Base-by-base conservation (phyloP, 2,797 vertebrate genomes). In the Lateolabrax maculatus region DNA sequence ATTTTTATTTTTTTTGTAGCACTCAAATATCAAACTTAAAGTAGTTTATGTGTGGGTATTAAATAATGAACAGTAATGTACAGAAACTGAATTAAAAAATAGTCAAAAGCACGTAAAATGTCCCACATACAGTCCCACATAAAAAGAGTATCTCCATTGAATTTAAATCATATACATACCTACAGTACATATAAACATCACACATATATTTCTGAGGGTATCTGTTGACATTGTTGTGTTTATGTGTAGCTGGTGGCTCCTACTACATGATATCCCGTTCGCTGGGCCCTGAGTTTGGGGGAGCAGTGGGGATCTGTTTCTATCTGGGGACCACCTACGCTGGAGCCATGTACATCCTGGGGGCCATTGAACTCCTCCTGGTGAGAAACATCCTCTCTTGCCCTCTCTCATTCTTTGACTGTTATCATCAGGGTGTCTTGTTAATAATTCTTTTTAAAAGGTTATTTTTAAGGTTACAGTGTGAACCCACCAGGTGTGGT, bases 221-320 rank as follows among this genome's bases (percentile, higher is more conserved):
- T 66, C 2, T 70, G 34, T 53, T 78, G 11, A 71, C 56, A 7
- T 31, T 43, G 44, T 41, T 81, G 36, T 88, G 58, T 73, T 9
- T 86, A 18, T 6, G 3, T 77, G 36, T 19, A 99, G 98, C 98
- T 62, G 98, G 98, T 12, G 98, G 98, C 49, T 96, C 98, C 77
- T 99, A 99, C 95, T 99, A 99, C 95, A 99, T 99, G 98, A 99
- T 99, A 84, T 99, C 98, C 6, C 98, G 98, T 72, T 99, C 98
- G 0, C 92, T 99, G 91, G 98, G 98, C 70, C 98, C 98, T 0
- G 98, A 99, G 91, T 99, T 99, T 49, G 98, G 98, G 44, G 98
- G 98, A 9, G 98, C 98, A 0, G 98, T 99, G 78, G 98, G 98
- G 63, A 98, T 99, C 88, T 99, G 98, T 91, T 99, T 99, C 94